Evolutionary conservation across 2,888 invertebrate genomes (phyloP), one percentile per base, ranked within the genome.

Genomic region (Hypomecis punctinalis): DNA sequence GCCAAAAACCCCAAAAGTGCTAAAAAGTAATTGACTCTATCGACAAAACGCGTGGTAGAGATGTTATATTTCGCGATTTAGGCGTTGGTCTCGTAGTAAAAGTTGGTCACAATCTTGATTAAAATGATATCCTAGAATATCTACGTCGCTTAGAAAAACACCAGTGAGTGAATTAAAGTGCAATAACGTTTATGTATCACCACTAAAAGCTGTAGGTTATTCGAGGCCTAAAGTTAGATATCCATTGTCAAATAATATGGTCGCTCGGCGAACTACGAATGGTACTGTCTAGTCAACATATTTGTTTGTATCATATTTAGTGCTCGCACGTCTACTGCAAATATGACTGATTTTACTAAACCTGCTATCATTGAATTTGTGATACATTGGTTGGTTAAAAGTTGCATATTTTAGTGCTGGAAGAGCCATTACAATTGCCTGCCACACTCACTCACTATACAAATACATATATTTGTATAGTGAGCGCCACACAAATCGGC

Each of bases 231-330:
- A 84, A 55, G 48, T 5, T 47, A 65, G 61, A 82, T 82, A 86
- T 84, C 82, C 83, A 82, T 78, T 80, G 75, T 78, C 77, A 83
- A 85, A 82, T 83, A 81, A 61, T 56, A 45, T 73, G 77, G 81
- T 84, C 75, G 75, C 73, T 80, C 80, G 74, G 73, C 78, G 63
- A 66, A 88, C 89, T 85, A 82, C 81, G 57, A 62, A 69, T 67
- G 85, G 90, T 90, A 91, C 90, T 89, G 91, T 92, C 92, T 92
- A 92, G 92, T 92, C 91, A 92, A 90, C 83, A 81, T 88, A 86
- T 85, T 88, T 85, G 83, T 84, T 85, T 85, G 83, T 89, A 86
- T 83, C 85, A 82, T 84, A 84, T 90, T 84, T 87, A 85, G 80
- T 83, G 83, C 81, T 84, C 81, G 82, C 87, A 85, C 81, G 76